These are phyloP conservation scores for Danio tinwini DNA, from an alignment of 2,797 vertebrate genomes.

Conservation along the genomic window DNA sequence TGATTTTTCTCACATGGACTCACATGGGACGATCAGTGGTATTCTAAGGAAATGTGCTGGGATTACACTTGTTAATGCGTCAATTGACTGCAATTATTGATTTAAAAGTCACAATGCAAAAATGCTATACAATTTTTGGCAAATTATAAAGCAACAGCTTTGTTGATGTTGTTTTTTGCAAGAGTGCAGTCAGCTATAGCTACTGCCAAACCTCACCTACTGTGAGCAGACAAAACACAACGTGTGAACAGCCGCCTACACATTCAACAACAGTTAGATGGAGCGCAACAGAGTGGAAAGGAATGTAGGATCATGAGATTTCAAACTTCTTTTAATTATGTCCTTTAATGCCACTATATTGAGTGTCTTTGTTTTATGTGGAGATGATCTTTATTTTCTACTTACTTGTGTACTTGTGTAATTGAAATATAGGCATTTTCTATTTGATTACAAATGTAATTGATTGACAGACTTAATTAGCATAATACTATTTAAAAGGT, in stretches of 20 bases:
- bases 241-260: neutral
- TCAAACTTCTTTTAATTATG: neutral
- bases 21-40: neutral
- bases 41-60: neutral
- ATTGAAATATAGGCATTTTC: neutral
- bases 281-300: neutral
- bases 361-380: too few species aligned
- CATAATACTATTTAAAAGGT: neutral
- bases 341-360: neutral
- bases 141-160: neutral
- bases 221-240: conserved; percentile 1
- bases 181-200: neutral
- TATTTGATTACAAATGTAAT: neutral
- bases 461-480: neutral
- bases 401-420: neutral
- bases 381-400: neutral
- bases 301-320: neutral
- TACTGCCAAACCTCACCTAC: conserved; percentile 5
- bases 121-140: neutral
- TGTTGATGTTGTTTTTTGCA: neutral
- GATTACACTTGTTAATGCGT: neutral
- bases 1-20: conserved; percentile 9
- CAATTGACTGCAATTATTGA: neutral
- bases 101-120: neutral
- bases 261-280: neutral